Conservation (phyloP, 2,888 invertebrate genomes). For the Leptogaster cylindrica region DNA sequence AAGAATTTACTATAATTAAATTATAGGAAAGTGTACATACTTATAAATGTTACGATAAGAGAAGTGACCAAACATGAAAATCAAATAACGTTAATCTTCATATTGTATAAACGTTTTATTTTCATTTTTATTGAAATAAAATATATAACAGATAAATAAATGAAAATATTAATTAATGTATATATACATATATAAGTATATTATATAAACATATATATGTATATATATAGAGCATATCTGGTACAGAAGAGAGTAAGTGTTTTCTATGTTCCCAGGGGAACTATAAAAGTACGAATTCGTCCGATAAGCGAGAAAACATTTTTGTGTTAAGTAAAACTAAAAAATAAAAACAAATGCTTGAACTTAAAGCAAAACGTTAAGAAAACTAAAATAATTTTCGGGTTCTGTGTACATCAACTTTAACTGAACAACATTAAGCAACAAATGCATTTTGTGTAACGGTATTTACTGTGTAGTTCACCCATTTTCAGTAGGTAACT, state of each 20-base stretch:
- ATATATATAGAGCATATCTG: slow-evolving; percentile 31
- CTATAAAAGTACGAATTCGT: slow-evolving; percentile 26
- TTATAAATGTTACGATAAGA: slow-evolving; percentile 19
- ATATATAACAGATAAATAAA: no score
- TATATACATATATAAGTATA: no score
- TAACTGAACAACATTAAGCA: neutral
- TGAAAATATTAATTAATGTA: no score
- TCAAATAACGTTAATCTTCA: slow-evolving; percentile 15
- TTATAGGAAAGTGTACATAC: slow-evolving; percentile 26
- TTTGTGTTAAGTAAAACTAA: neutral
- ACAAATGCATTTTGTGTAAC: neutral
- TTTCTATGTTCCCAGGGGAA: slow-evolving; percentile 7
- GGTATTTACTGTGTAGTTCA: slow-evolving; percentile 21
- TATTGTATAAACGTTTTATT: neutral
- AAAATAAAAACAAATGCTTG: neutral
- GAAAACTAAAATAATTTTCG: slow-evolving; percentile 2
- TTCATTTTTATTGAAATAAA: no score
- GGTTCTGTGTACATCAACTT: neutral
- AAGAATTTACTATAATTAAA: slow-evolving; percentile 27
- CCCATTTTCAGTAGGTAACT: slow-evolving; percentile 31
- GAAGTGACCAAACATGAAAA: slow-evolving; percentile 19
- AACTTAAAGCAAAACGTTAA: neutral
- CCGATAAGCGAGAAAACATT: slow-evolving; percentile 4
- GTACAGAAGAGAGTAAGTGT: slow-evolving; percentile 27
- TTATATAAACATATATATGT: no score